Evolutionary conservation across 64 coral and sea anemone genomes (phyloP).

Genomic region (Catalaphyllia jardinei): DNA sequence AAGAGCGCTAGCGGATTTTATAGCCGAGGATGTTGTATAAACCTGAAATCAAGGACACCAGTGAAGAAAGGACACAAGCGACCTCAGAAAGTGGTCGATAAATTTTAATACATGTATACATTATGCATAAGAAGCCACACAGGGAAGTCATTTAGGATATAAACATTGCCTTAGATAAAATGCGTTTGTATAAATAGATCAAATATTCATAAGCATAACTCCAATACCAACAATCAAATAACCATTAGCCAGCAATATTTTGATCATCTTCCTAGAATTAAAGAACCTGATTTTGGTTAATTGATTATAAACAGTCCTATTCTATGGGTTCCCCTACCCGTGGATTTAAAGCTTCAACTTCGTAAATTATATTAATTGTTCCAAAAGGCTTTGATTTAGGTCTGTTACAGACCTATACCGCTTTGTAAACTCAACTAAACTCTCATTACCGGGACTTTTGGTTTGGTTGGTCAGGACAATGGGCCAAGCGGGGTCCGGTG

Average conservation of each 20-base stretch:
- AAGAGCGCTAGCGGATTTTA: slow-evolving; percentile 83
- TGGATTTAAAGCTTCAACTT: background rate
- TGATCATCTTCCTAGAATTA: background rate
- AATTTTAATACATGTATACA: background rate
- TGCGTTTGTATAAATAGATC: slow-evolving; percentile 28
- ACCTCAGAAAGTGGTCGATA: background rate
- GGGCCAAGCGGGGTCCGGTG: slow-evolving; percentile 21
- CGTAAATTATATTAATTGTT: slow-evolving; percentile 46
- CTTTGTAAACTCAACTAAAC: background rate
- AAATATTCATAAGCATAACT: background rate
- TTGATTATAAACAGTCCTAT: background rate
- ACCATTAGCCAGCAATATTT: background rate
- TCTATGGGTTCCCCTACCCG: background rate
- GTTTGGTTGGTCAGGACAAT: slow-evolving; percentile 29
- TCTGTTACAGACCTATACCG: slow-evolving; percentile 18
- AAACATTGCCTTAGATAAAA: background rate
- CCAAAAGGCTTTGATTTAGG: slow-evolving; percentile 2
- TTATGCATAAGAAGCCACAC: background rate
- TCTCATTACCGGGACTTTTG: background rate
- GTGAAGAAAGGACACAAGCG: background rate
- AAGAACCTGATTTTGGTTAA: background rate
- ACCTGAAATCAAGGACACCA: background rate
- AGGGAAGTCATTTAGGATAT: background rate
- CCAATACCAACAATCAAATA: background rate
- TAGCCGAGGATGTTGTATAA: slow-evolving; percentile 73